Base-by-base conservation (phyloP, 2,888 invertebrate genomes). In the Axea sp. region DNA sequence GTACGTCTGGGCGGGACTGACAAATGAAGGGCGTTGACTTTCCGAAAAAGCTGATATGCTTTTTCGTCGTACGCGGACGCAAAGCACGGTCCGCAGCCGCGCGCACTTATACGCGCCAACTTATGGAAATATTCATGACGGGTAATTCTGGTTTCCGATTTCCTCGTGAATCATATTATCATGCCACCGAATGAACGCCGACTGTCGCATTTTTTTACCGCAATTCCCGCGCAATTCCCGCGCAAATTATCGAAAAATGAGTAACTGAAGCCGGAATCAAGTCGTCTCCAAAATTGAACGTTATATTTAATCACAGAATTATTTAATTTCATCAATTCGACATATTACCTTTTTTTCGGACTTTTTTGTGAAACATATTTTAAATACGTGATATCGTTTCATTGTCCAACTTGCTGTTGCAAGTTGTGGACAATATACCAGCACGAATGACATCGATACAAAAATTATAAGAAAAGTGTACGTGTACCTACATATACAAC, bases 1-100 rank as follows among this genome's bases (percentile, higher is more conserved):
- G n/a, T n/a, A n/a, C n/a, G n/a, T n/a, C n/a, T n/a, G n/a, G n/a
- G n/a, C 45, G 37, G n/a, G 37, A 28, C 53, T 60, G 69, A 53
- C 60, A 60, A 60, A 69, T 60, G 53, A 60, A 60, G 60, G 53
- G 60, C 69, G 53, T 60, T 53, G 60, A 69, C 60, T 69, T 45
- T 51, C 8, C 60, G 12, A 24, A 37, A 53, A 60, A 53, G 28
- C 53, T 37, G 35, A 37, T 53, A 37, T 45, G 60, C 8, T 49
- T 59, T 59, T 49, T 47, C 33, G 41, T n/a, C 24, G n/a, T 24
- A n/a, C 43, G 17, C n/a, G 39, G 26, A 53, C 22, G 55, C 53
- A 26, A 28, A 24, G 31, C 49, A 41, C 49, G 57, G 49, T 8
- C 15, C 11, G 5, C 26, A 30, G 9, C 6, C 26, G 30, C 31